These are phyloP conservation scores for Dendrolimus pini DNA, from an alignment of 2,888 invertebrate species.

Conservation along the genomic window DNA sequence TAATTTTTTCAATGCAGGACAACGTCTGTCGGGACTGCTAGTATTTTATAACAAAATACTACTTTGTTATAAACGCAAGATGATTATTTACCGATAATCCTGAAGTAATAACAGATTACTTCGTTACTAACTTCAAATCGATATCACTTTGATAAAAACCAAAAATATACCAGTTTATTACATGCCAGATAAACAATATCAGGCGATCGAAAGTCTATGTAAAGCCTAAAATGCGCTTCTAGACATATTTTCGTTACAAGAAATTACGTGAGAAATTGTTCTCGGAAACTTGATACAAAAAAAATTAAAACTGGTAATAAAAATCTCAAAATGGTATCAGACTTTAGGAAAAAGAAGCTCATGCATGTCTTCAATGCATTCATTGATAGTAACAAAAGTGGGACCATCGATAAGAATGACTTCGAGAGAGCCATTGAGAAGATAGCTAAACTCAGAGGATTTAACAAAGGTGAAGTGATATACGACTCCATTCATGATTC, in stretches of 20 bases:
- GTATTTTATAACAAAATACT: too few species aligned
- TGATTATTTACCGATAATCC: constrained; percentile 7
- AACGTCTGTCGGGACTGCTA: too few species aligned
- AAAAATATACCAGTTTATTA: constrained; percentile 16
- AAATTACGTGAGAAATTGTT: constrained; percentile 6
- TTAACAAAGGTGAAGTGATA: constrained; percentile 83
- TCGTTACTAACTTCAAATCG: constrained; percentile 4
- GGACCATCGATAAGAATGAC: constrained; percentile 90
- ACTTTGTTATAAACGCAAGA: neutral
- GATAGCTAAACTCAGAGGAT: constrained; percentile 87
- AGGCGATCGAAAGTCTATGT: constrained; percentile 18
- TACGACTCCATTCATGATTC: constrained; percentile 84
- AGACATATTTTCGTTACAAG: constrained; percentile 4
- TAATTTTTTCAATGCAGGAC: too few species aligned
- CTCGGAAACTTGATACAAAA: too few species aligned
- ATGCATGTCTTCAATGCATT: constrained; percentile 91
- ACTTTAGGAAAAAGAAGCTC: constrained; percentile 92
- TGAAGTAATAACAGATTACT: constrained; percentile 2
- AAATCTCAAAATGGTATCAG: constrained; percentile 79
- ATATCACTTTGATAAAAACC: constrained; percentile 6
- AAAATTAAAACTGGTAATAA: neutral
- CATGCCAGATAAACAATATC: constrained; percentile 14
- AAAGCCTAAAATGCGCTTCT: constrained; percentile 11
- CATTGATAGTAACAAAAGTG: constrained; percentile 93
- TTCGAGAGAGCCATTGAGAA: constrained; percentile 91